A percentile compares a stretch with the other conserved stretches of the same genome.
These are phyloP conservation scores for Pseudorectes ferrugineus DNA, from an alignment of 2,113 vertebrate genomes.

Conservation along the genomic window DNA sequence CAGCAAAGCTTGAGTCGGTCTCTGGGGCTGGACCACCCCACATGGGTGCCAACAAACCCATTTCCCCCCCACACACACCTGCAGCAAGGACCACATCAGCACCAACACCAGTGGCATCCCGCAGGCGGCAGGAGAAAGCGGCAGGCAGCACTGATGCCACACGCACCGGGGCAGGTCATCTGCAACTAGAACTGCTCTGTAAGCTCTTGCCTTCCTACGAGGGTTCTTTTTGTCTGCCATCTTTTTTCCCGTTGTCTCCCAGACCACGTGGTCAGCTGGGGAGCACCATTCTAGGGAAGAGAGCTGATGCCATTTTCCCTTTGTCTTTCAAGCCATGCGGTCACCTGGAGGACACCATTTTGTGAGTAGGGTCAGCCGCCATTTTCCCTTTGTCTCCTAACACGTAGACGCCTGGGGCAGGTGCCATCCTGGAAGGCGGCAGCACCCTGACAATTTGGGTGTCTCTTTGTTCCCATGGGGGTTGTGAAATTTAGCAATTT, in stretches of 20 bases:
- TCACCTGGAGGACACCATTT: not conserved
- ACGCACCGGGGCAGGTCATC: rapidly evolving
- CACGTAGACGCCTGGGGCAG: rapidly evolving
- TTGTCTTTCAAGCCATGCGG: rapidly evolving
- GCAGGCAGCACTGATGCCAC: rapidly evolving
- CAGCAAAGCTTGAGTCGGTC: rapidly evolving
- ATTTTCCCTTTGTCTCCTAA: not conserved
- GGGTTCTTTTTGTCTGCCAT: not conserved
- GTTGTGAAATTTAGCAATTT: not conserved
- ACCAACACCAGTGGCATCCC: rapidly evolving
- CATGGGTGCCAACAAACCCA: not conserved
- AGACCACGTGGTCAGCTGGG: rapidly evolving
- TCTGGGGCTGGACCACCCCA: too few relatives aligned
- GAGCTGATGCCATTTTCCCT: not conserved
- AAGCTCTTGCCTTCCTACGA: not conserved
- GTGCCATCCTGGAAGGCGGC: rapidly evolving
- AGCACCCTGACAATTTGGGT: too few relatives aligned
- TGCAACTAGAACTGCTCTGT: not conserved
- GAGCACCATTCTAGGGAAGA: not conserved
- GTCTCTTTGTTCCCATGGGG: not conserved
- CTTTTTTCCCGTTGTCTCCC: not conserved
- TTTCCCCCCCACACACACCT: rapidly evolving
- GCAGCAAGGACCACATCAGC: not conserved
- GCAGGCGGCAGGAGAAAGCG: rapidly evolving
- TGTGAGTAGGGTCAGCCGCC: rapidly evolving